Evolutionary conservation across 2,888 invertebrate genomes (phyloP), one percentile per base, ranked within the genome.

Genomic region (Notodonta ziczac): DNA sequence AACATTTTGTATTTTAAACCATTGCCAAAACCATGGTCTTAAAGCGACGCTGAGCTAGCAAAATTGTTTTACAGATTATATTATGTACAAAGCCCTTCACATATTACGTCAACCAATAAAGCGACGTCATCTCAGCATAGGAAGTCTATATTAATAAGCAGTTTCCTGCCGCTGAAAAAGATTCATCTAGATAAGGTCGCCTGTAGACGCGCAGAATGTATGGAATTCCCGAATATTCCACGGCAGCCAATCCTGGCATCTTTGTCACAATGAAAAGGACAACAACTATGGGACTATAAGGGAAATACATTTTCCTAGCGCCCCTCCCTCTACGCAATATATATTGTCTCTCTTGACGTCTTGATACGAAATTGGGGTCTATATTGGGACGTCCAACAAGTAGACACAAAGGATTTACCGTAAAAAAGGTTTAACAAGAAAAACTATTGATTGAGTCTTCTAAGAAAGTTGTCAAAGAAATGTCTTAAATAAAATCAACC

Each of bases 311-410:
- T 65, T 68, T 61, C 55, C 52, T 65, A 58, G 59, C 59, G 59
- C 56, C 54, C 56, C 56, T 72, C 65, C 65, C 50, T 64, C 14
- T 57, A 61, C 51, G 64, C 59, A 56, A 53, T 66, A 67, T 63
- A 71, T 71, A 35, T 35, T 59, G 63, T 64, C 57, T 64, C 42
- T 16, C 55, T 63, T 66, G 67, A 70, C 70, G 69, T 66, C 68
- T 65, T 69, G 57, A 62, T 71, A 53, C 57, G 9, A 58, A 72
- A 73, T 72, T 66, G 63, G 56, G 63, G 59, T 51, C 59, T 48
- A 53, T 53, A 50, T 57, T 63, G 48, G 57, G 56, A 60, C 59
- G 61, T 63, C 58, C 62, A 69, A 74, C 70, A 73, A 73, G 70
- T 50, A 60, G 50, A 9, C 9, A 24, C 51, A 51, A 52, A 52